Base-by-base conservation (phyloP, 2,113 vertebrate genomes). In the Peromyscus polionotus region DNA sequence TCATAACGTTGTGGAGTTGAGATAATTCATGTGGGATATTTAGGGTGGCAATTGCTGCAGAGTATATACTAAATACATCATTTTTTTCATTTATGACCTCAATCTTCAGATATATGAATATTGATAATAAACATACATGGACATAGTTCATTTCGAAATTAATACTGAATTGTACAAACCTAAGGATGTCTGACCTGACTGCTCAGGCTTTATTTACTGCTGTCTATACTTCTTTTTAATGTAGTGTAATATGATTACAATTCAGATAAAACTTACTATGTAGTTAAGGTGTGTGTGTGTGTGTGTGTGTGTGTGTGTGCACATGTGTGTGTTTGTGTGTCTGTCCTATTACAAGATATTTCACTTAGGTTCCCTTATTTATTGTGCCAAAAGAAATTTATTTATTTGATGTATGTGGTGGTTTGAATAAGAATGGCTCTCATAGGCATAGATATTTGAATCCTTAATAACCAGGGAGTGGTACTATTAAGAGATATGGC, bases 101-200 rank as follows among this genome's bases (percentile, higher is more conserved):
- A 51, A 88, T 93, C 36, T 85, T 4, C 7, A 11, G 0, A 31
- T 48, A 20, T 54, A 63, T 17, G n/a, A 28, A 61, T 10, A 90
- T 87, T 77, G 39, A 88, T 68, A 72, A 8, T 33, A 57, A 65
- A 39, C 3, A 2, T 0, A 77, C 45, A 42, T 48, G 8, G 20
- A 51, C 45, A 33, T 6, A 76, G 11, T 39, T 59, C 10, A 84
- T 72, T 91, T 93, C 4, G 57, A 81, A 51, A 92, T 7, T 28
- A 36, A 22, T 45, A 19, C 48, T 75, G 12, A 81, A 93, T 12
- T 48, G 6, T 76, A 2, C 1, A 59, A 36, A 42, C 17, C 3
- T 6, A 8, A 80, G 5, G 0, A 4, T 88, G 80, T 59, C 1
- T 33, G 10, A 65, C 2, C 3, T 2, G 33, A n/a, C 1, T 67